phyloP scores from a whole-genome alignment of 1,140 invertebrate genomes.

The Drosophila gunungcola region DNA sequence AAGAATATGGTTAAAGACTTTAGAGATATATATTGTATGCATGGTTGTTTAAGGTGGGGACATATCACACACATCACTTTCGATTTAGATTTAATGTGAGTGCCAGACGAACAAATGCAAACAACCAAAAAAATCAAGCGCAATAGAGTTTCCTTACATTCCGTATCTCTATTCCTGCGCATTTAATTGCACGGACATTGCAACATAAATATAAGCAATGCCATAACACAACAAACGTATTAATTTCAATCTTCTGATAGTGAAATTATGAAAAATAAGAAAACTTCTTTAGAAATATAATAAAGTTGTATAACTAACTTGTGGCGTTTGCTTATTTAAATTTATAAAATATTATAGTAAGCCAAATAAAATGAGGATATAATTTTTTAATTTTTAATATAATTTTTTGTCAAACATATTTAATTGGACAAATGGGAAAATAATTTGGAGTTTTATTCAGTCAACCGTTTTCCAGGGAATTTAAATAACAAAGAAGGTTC shows the following conservation, averaged over 20 bases:
- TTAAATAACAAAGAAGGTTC: conserved; percentile 8
- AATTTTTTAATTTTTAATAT: background rate
- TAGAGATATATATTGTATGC: conserved; percentile 35
- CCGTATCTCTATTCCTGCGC: conserved; percentile 7
- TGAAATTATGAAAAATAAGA: conserved; percentile 6
- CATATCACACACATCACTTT: conserved; percentile 29
- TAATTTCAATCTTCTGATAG: conserved; percentile 47
- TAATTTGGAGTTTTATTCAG: background rate
- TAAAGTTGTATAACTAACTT: too few relatives aligned
- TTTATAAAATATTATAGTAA: too few relatives aligned
- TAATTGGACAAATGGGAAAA: background rate
- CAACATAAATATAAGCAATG: conserved; percentile 54
- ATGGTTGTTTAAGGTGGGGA: background rate
- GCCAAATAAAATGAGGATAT: too few relatives aligned
- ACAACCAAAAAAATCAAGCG: conserved; percentile 29
- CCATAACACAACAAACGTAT: conserved; percentile 47
- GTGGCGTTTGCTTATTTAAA: too few relatives aligned
- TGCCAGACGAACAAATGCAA: conserved; percentile 20
- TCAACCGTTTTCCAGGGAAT: conserved; percentile 10
- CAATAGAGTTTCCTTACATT: conserved; percentile 33
- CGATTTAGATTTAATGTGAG: conserved; percentile 23
- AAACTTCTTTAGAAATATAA: too few relatives aligned
- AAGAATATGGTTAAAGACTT: conserved; percentile 47
- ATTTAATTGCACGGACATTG: conserved; percentile 8
- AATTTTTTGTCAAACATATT: background rate